Base-by-base conservation (phyloP, 2,113 vertebrate species). In the Ciconia stormi region DNA sequence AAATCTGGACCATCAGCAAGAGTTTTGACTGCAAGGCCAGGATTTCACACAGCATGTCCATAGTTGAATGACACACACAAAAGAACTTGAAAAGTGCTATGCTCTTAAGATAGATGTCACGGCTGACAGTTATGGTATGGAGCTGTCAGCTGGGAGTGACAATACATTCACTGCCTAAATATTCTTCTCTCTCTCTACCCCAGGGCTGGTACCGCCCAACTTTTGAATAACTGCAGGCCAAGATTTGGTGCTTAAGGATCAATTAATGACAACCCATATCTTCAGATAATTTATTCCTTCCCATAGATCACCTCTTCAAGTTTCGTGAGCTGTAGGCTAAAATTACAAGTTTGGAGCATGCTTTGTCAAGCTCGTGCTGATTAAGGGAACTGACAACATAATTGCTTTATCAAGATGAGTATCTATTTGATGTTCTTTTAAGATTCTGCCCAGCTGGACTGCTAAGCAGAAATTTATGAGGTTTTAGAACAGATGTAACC, bases 101-200 rank as follows among this genome's bases (percentile, higher is more conserved):
- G 0, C 61, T 95, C 77, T 85, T 91, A 92, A 97, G 95, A 91
- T 87, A 97, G 92, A 97, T 96, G 94, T 95, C 95, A 92, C 8
- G 10, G 58, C 70, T 97, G 94, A 95, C 83, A 96, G 81, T 89
- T 89, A 76, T 82, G 87, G 87, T 67, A 93, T 80, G 70, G 81
- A 95, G 84, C 78, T 95, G 81, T 93, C 91, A 95, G 61, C 66
- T 95, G 73, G 61, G 58, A 96, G 77, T 3, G 10, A 89, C 80
- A 89, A 69, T 38, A 87, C 26, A 10, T 82, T 89, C 56, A 58
- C 42, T 70, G 73, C 46, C 89, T 91, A 82, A 94, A 87, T 89
- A 97, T 87, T 91, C 63, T 92, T 83, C 77, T 82, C 72, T 77
- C 55, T 84, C 46, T 82, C 44, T 81, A 84, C 94, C 84, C 42